A percentile compares a stretch with the other conserved stretches of the same genome.
These are phyloP conservation scores for Patiria miniata DNA, from an alignment of 35 echinoderm and acorn worm genomes.

Conservation along the genomic window DNA sequence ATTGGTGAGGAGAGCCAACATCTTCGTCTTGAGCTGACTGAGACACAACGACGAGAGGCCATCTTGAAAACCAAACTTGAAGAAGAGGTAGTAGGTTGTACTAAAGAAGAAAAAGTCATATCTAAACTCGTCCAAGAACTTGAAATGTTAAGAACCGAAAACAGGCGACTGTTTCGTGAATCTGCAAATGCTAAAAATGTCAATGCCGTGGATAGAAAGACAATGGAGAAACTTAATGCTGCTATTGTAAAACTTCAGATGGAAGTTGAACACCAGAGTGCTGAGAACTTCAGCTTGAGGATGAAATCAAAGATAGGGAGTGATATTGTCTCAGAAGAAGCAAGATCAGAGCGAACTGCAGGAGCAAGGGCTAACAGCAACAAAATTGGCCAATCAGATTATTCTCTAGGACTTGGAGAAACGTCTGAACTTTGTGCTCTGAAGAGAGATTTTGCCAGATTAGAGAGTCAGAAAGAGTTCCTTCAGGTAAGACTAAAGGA, in stretches of 20 bases:
- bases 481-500: constrained; percentile 5
- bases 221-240: constrained; percentile 22
- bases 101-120: constrained; percentile 57
- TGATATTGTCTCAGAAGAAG: background rate
- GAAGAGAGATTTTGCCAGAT: background rate
- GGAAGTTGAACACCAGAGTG: constrained; percentile 37
- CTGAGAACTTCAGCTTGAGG: constrained; percentile 34
- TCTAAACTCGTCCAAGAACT: constrained; percentile 64
- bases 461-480: background rate
- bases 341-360: background rate
- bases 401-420: background rate
- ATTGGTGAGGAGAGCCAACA: constrained; percentile 64
- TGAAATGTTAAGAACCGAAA: constrained; percentile 70
- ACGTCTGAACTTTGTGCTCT: background rate
- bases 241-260: constrained; percentile 16
- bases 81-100: constrained; percentile 3
- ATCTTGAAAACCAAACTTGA: constrained; percentile 43
- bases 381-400: background rate
- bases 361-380: background rate
- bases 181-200: constrained; percentile 35
- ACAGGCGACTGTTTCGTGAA: constrained; percentile 55
- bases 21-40: constrained; percentile 45
- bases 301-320: constrained; percentile 29
- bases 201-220: constrained; percentile 18
- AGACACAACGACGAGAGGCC: constrained; percentile 51